phyloP scores from a whole-genome alignment of 2,113 vertebrate genomes.

The Pampusana beccarii region DNA sequence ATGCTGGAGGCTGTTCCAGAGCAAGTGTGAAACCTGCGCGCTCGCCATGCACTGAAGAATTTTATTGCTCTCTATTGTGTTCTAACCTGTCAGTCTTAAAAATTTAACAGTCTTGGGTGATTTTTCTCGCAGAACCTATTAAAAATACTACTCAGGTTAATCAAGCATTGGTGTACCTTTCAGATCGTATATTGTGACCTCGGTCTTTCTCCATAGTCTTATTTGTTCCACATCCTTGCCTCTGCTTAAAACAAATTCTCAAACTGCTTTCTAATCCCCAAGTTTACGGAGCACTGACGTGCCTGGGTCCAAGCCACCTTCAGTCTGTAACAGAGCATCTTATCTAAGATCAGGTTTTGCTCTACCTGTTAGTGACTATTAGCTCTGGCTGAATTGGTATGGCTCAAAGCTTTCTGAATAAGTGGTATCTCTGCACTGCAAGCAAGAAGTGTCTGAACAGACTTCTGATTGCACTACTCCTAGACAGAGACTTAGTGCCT shows the following conservation, averaged over 20 bases:
- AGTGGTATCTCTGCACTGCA: not conserved
- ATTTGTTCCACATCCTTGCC: not conserved
- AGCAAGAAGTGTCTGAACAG: not conserved
- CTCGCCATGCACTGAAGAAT: not conserved
- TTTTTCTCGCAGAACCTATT: not conserved
- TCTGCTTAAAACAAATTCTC: not conserved
- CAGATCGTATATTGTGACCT: not conserved
- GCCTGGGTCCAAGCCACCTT: not conserved
- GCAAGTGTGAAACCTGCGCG: not conserved
- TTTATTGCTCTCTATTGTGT: not conserved
- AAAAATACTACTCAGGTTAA: not conserved
- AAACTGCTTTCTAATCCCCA: not conserved
- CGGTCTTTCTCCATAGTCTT: not conserved
- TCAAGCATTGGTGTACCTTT: not conserved
- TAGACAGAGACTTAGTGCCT: constrained; percentile 2
- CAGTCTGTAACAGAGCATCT: not conserved
- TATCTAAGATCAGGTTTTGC: constrained; percentile 10
- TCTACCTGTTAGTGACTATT: not conserved
- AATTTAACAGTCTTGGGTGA: not conserved
- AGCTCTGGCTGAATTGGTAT: not conserved
- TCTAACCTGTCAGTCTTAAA: not conserved
- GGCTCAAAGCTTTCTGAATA: not conserved
- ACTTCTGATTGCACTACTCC: not conserved
- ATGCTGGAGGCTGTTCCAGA: not conserved
- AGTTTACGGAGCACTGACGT: not conserved